Evolutionary conservation across 2,113 vertebrate species (phyloP), one percentile per base, ranked within the genome.

Genomic region (Neolamprologus fasciatus): DNA sequence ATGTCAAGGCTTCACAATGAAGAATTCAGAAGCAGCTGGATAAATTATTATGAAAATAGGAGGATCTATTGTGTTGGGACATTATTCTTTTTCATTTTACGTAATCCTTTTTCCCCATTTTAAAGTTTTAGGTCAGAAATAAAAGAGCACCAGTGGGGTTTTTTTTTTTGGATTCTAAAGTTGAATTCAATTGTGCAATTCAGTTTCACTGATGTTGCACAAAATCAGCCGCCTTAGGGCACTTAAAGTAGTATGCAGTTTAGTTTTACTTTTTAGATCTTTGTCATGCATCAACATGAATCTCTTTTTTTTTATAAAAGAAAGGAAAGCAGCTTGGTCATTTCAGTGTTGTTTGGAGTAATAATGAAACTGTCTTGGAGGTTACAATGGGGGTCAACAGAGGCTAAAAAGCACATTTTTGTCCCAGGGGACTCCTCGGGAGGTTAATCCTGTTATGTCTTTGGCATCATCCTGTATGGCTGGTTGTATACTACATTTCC

Each of bases 361-460:
- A 51, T 78, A 51, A 78, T 51, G 71, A 50, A 78, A 78, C 42
- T 78, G 23, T 78, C 42, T 50, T 33, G 9, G 26, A 78, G 73
- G 73, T 51, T 33, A 78, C 73, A 78, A 19, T 78, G 37, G 54
- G 35, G 80, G 53, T 57, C 35, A 58, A 4, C 54, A 19, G 19
- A 5, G 53, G 37, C 10, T 57, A 40, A 40, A 58, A 58, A 58
- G 54, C 21, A 42, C 35, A 81, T 81, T 40, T 57, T 81, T 57
- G 14, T 19, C 54, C 53, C 0, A 2, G 10, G 9, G 45, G 45
- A 51, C 10, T 51, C 73, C 35, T 81, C 53, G 0, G 9, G 53
- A 58, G 33, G 35, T 81, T 81, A 81, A 42, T 45, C 35, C 80
- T 57, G 35, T 81, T 81, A 81, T 9, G 35, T 42, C 6, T 19